Evolutionary conservation across 2,888 invertebrate species (phyloP).

Genomic region (Drosophila mercatorum): DNA sequence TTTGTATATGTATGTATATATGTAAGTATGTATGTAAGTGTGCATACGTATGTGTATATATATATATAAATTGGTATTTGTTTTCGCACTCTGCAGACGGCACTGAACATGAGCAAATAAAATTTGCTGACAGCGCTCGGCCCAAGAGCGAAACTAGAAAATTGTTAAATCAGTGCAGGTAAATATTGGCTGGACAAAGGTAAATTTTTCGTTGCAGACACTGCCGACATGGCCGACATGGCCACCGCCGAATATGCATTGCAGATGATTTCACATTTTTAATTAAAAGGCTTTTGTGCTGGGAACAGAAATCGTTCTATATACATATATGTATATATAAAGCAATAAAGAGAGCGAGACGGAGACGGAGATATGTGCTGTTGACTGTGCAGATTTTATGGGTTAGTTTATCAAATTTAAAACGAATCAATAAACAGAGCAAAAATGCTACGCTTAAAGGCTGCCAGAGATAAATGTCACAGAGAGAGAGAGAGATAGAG

Average conservation of each 20-base stretch:
- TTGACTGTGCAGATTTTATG: constrained; percentile 4
- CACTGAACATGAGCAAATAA: constrained; percentile 60
- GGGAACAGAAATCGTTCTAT: not conserved
- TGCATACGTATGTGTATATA: too few relatives aligned
- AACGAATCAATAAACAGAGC: constrained; percentile 35
- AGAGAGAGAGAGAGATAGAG: not conserved
- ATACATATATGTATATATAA: not conserved
- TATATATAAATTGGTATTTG: constrained; percentile 49
- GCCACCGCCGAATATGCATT: constrained; percentile 16
- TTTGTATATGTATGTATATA: not conserved
- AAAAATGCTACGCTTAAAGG: constrained; percentile 20
- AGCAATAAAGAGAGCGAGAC: not conserved
- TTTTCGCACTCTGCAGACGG: constrained; percentile 63
- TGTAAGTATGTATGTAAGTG: not conserved
- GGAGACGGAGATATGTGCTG: not conserved
- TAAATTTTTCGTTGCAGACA: constrained; percentile 28
- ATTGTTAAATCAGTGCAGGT: constrained; percentile 70
- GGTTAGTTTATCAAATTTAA: constrained; percentile 27
- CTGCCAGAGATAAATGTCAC: not conserved
- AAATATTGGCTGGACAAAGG: constrained; percentile 62
- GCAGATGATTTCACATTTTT: constrained; percentile 56
- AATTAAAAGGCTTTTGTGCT: constrained; percentile 62
- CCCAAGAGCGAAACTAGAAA: constrained; percentile 52
- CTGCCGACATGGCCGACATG: constrained; percentile 30
- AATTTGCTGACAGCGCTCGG: constrained; percentile 49